Conservation (phyloP, 2,888 invertebrate genomes). For the Mycalesis mineus region DNA sequence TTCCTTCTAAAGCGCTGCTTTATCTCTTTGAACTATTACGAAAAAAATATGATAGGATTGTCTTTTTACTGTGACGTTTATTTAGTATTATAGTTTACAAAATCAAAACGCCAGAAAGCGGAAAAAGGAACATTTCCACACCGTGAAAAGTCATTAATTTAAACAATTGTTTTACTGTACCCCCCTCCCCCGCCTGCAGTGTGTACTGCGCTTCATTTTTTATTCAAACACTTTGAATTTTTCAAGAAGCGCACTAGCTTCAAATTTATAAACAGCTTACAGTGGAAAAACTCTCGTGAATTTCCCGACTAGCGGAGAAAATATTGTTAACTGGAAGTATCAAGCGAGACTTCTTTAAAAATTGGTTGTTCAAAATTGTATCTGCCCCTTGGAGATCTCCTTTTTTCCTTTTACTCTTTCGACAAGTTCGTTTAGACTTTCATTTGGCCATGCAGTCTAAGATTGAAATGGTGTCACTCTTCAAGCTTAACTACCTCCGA, state of each 20-base stretch:
- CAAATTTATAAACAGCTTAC: slow-evolving; percentile 7
- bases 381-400: background rate
- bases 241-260: slow-evolving; percentile 1
- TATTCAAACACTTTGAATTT: slow-evolving; percentile 12
- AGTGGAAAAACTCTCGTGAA: background rate
- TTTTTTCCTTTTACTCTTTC: too few relatives aligned
- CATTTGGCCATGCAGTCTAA: too few relatives aligned
- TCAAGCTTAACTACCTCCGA: too few relatives aligned
- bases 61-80: too few relatives aligned
- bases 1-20: too few relatives aligned
- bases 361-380: background rate
- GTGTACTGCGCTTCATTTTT: slow-evolving; percentile 5
- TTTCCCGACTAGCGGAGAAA: background rate
- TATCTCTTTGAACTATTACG: too few relatives aligned
- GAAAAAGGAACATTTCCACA: background rate
- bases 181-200: background rate
- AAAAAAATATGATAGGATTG: too few relatives aligned
- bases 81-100: too few relatives aligned
- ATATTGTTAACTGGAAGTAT: background rate
- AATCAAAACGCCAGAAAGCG: too few relatives aligned
- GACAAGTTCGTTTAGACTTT: too few relatives aligned
- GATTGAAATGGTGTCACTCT: too few relatives aligned
- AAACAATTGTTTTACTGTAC: background rate
- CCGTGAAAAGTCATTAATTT: background rate
- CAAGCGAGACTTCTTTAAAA: background rate